These are phyloP conservation scores for Darevskia nairensis DNA, from an alignment of 2,797 vertebrate species.

Conservation along the genomic window DNA sequence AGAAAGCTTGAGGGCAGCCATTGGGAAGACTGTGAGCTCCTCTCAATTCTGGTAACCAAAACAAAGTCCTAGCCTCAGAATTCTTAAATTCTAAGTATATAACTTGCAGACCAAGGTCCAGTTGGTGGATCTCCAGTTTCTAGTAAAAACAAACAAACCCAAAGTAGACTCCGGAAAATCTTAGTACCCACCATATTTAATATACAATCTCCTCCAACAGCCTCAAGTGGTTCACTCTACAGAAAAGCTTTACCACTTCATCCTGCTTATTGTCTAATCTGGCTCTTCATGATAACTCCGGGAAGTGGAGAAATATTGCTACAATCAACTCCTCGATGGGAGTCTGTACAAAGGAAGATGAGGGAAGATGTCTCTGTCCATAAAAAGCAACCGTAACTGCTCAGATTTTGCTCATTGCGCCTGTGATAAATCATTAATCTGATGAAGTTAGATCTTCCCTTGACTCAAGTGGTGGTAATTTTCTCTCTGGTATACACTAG, in stretches of 20 bases:
- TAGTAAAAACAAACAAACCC: too few relatives aligned
- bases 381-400: slow-evolving; percentile 65
- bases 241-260: not conserved
- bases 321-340: slow-evolving; percentile 33
- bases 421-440: slow-evolving; percentile 61
- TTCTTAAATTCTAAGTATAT: not conserved
- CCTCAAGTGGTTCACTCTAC: not conserved
- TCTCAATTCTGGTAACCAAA: too few relatives aligned
- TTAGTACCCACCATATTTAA: not conserved
- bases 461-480: slow-evolving; percentile 60
- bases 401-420: slow-evolving; percentile 46
- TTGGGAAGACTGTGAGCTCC: too few relatives aligned
- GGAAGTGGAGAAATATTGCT: slow-evolving; percentile 6
- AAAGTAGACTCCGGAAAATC: too few relatives aligned
- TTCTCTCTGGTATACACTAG: slow-evolving; percentile 64
- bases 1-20: not conserved
- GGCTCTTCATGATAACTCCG: not conserved
- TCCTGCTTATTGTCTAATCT: not conserved
- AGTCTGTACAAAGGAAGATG: slow-evolving; percentile 37
- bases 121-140: too few relatives aligned
- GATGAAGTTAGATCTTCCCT: slow-evolving; percentile 59
- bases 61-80: too few relatives aligned
- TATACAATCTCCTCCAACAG: not conserved
- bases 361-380: slow-evolving; percentile 56
- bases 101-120: too few relatives aligned